These are phyloP conservation scores for Erebia ligea DNA, from an alignment of 2,888 invertebrate genomes.

Conservation along the genomic window DNA sequence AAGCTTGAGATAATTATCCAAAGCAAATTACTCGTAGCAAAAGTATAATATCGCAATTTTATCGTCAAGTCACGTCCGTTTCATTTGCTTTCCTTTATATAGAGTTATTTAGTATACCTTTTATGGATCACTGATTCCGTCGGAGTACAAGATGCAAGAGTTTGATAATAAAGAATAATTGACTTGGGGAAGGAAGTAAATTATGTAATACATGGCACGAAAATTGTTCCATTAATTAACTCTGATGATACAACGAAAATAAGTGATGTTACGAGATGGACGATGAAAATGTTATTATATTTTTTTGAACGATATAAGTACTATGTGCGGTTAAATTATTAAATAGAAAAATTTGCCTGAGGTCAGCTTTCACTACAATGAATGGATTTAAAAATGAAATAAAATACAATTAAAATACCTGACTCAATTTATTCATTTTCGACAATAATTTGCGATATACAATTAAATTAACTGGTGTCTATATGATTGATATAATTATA, in stretches of 20 bases:
- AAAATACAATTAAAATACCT: no score
- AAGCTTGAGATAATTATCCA: slow-evolving; percentile 16
- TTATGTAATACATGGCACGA: slow-evolving; percentile 1
- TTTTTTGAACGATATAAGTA: background rate
- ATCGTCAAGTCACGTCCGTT: slow-evolving; percentile 26
- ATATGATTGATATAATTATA: no score
- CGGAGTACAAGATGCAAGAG: background rate
- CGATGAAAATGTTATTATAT: background rate
- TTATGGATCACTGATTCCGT: slow-evolving; percentile 1
- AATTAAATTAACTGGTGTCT: no score
- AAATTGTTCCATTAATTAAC: background rate
- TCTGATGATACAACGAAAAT: background rate
- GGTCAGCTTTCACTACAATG: background rate
- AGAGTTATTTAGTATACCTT: slow-evolving; percentile 25
- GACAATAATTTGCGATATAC: no score
- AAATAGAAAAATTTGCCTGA: background rate
- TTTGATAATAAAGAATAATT: slow-evolving; percentile 26
- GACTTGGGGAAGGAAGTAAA: background rate
- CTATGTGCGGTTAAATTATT: background rate
- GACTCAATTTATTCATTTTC: no score
- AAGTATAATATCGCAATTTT: slow-evolving; percentile 14
- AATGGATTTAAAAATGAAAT: no score
- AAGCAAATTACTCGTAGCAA: slow-evolving; percentile 14
- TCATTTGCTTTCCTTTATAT: slow-evolving; percentile 24
- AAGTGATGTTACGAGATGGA: background rate